Conservation (phyloP, 2,888 invertebrate species). For the Oxyscelio sp. region DNA sequence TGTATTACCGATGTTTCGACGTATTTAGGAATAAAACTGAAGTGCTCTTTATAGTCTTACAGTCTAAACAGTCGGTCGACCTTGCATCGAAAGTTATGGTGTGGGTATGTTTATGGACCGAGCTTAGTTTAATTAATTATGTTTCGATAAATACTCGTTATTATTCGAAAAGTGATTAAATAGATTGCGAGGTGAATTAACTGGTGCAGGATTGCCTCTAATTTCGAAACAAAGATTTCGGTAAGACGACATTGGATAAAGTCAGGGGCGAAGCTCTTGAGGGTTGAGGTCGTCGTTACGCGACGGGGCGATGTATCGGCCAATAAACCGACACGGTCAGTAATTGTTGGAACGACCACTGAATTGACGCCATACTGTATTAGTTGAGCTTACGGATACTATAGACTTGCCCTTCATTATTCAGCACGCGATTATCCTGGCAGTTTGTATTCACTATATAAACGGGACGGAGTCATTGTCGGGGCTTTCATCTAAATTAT, state of each 20-base stretch:
- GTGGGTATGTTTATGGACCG: too few relatives aligned
- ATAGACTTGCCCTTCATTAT: constrained; percentile 66
- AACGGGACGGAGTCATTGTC: constrained; percentile 8
- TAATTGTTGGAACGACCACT: constrained; percentile 85
- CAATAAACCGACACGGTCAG: constrained; percentile 87
- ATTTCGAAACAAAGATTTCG: constrained; percentile 76
- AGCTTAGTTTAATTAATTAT: constrained; percentile 15
- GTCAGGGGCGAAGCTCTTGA: constrained; percentile 72
- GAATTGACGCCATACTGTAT: constrained; percentile 86
- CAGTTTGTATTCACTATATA: constrained; percentile 59
- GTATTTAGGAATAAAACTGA: constrained; percentile 73
- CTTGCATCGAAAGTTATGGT: neutral
- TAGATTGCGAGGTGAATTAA: constrained; percentile 24
- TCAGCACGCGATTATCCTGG: constrained; percentile 69
- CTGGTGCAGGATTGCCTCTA: constrained; percentile 10
- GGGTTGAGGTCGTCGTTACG: constrained; percentile 77
- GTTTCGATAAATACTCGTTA: neutral
- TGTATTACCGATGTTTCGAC: constrained; percentile 60
- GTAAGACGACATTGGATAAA: constrained; percentile 76
- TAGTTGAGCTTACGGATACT: constrained; percentile 78
- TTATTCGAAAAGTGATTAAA: constrained; percentile 24
- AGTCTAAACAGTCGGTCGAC: neutral
- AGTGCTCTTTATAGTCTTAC: constrained; percentile 6
- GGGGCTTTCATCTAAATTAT: constrained; percentile 44
- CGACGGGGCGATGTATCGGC: constrained; percentile 85